Base-by-base conservation (phyloP, 2,888 invertebrate species). In the Scrobipalpa atriplicella region DNA sequence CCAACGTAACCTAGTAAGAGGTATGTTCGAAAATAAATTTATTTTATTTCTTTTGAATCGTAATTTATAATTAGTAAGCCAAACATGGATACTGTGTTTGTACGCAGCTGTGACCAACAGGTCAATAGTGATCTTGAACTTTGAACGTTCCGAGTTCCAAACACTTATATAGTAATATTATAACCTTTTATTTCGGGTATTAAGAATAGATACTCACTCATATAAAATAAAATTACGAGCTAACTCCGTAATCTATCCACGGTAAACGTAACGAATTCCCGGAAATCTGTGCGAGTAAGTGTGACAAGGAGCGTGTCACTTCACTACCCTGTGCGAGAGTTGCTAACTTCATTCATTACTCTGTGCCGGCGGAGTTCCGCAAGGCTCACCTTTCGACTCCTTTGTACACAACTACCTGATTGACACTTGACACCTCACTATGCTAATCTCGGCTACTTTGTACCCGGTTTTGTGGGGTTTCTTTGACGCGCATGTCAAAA, bases 371-470 rank as follows among this genome's bases (percentile, higher is more conserved):
- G 47, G 47, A 47, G 47, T 47, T 47, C 47, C 47, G 16, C 47
- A n/a, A n/a, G 47, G 7, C 47, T 16, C 47, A 8, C 47, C 47
- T 47, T 13, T 29, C 29, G 29, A 6, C 16, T n/a, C 47, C 47
- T 47, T 47, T 47, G 47, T 47, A 47, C n/a, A 47, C 47, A 47
- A 47, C 47, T n/a, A 16, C 47, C 16, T 47, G 47, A 47, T 47
- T 47, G 47, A 47, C 47, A 47, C 47, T 47, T 47, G 47, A 47
- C 47, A 47, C 47, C 47, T 47, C 47, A 47, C 47, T 47, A 47
- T 47, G 47, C 47, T 47, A 47, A 47, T 47, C 47, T n/a, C 1
- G 47, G 47, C 29, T n/a, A 47, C 47, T 47, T 47, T 47, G 47
- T 43, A 47, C 47, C 47, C n/a, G 47, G 16, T 16, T 7, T 7